Base-by-base conservation (phyloP, 2,113 vertebrate species). In the Stegastes partitus region DNA sequence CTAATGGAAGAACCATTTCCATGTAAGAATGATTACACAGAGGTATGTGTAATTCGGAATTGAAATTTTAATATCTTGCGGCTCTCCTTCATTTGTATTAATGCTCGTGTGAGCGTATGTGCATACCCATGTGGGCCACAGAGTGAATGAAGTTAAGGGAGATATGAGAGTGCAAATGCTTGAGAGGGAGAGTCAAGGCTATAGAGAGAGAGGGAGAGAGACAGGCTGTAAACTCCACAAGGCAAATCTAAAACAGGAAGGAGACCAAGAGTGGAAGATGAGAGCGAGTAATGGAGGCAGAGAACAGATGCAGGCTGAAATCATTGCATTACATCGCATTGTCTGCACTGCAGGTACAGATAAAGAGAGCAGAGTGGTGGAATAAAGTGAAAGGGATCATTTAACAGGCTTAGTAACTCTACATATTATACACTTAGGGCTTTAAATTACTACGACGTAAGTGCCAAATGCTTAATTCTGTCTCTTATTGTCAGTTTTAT, bases 181-280 rank as follows among this genome's bases (percentile, higher is more conserved):
- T 65, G n/a, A 68, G 64, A 42, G 57, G 28, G 28, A 56, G 50
- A 65, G 31, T 19, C 16, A 25, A n/a, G 34, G 42, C n/a, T 37
- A 37, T 31, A 69, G 69, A 66, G 57, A 49, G 11, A 51, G 51
- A 63, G 18, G 61, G 67, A 18, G 44, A 42, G 39, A 44, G 14
- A 12, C 11, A 59, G 15, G 68, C 70, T 61, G 22, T 49, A 47
- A 25, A 65, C 64, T 82, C 77, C 51, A 50, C n/a, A 42, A 57
- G 61, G 54, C 66, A 31, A 39, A 65, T 76, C 80, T 71, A 64
- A 87, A 71, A 39, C 85, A 89, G 88, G 87, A 90, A 86, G 85
- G 71, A 83, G 79, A 79, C 76, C 26, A 50, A 58, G 54, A 83
- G 79, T 28, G 55, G 45, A 75, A 23, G 76, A 80, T 59, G 65